Base-by-base conservation (phyloP, 2,888 invertebrate species). In the Spicauda simplicius region DNA sequence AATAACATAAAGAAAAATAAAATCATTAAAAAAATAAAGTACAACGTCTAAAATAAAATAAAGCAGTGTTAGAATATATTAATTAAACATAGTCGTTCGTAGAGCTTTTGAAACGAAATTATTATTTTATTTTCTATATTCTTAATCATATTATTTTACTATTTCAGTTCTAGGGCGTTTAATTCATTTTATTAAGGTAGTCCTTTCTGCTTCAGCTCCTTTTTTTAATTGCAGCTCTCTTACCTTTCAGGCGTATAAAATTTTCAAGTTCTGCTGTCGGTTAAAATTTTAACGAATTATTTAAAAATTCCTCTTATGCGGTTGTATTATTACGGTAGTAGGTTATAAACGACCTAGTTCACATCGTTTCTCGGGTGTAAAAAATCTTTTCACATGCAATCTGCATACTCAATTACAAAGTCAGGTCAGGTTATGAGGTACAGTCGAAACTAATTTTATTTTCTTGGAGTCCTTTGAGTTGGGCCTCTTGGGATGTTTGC, bases 341-440 rank as follows among this genome's bases (percentile, higher is more conserved):
- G 1, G 58, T 70, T 68, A 66, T 62, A 67, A 57, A 70, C 66
- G 71, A 70, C 72, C 70, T 68, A 70, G 72, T 74, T 72, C 70
- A 74, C 68, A 73, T 71, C 58, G 59, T 72, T 70, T 72, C 71
- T 57, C 48, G 53, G 12, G 19, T 20, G 16, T 16, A 58, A 12
- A 37, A 76, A 76, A 74, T 73, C 64, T 75, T 76, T 79, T 74
- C 75, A 78, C 77, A 78, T 81, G 76, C 80, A 83, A 81, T 79
- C 78, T 81, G 80, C 82, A 83, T 82, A 82, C 79, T 81, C 81
- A 82, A 84, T 83, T 80, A 79, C 78, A 50, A 69, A 79, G 76
- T 80, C 80, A n/a, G n/a, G n/a, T n/a, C 80, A 71, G n/a, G 83
- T 90, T 89, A 89, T 86, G 85, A 88, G 84, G 82, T 82, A 76